phyloP scores from a whole-genome alignment of 1,140 invertebrate genomes.

The Zaprionus taronus region DNA sequence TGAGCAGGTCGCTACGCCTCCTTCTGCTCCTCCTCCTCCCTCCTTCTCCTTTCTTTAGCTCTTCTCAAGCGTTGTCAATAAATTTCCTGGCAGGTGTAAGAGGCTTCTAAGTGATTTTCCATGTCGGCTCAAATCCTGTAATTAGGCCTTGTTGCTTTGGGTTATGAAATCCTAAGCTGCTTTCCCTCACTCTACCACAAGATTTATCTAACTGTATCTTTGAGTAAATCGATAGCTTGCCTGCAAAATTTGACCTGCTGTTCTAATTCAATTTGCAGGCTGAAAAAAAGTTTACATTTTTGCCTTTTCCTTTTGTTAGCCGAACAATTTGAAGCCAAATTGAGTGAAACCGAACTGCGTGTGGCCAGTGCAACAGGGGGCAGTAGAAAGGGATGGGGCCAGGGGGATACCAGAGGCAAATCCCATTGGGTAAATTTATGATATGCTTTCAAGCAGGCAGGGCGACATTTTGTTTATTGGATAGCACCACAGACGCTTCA shows the following conservation, averaged over 20 bases:
- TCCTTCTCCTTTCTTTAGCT: neutral
- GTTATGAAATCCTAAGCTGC: neutral
- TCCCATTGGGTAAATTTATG: constrained; percentile 56
- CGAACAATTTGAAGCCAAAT: constrained; percentile 57
- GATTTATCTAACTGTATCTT: neutral
- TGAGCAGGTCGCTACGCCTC: constrained; percentile 12
- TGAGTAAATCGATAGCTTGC: neutral
- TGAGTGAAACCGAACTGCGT: constrained; percentile 53
- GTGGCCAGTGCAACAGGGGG: constrained; percentile 50
- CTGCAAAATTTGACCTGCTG: neutral
- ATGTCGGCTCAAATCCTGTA: constrained; percentile 40
- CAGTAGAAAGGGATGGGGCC: neutral
- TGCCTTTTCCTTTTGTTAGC: neutral
- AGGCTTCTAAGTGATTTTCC: constrained; percentile 69
- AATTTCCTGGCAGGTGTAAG: constrained; percentile 46
- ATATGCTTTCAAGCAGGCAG: constrained; percentile 26
- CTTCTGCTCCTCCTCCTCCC: neutral
- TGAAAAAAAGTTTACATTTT: constrained; percentile 39
- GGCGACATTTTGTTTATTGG: constrained; percentile 64
- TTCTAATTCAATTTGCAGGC: constrained; percentile 54
- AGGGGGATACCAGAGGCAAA: constrained; percentile 11
- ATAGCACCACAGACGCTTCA: constrained; percentile 25
- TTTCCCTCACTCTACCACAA: neutral
- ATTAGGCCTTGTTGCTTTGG: constrained; percentile 5
- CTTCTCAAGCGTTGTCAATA: constrained; percentile 55